Evolutionary conservation across 1,140 invertebrate species (phyloP).

Genomic region (Chionoecetes opilio): DNA sequence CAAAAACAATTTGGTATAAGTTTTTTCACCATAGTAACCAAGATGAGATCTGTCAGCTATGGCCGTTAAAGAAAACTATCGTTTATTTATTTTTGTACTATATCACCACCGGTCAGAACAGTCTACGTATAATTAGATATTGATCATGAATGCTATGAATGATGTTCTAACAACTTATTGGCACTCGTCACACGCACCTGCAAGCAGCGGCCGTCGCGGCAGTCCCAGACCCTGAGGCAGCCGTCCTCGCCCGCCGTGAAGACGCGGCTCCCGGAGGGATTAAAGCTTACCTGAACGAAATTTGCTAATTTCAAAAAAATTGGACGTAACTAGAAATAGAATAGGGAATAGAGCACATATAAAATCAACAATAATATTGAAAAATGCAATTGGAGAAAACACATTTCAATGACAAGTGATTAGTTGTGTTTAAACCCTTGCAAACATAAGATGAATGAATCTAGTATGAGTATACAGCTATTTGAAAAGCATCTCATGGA

Average conservation of each 20-base stretch:
- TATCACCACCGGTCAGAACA: neutral
- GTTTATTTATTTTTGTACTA: neutral
- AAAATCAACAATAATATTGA: too few species aligned
- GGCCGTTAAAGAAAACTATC: neutral
- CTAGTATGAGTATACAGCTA: neutral
- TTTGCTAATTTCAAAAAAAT: too few species aligned
- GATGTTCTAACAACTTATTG: too few species aligned
- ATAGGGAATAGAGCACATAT: too few species aligned
- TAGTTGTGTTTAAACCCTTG: too few species aligned
- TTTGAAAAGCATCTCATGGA: neutral
- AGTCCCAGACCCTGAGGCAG: conserved; percentile 63
- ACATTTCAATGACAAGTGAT: too few species aligned
- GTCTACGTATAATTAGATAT: neutral
- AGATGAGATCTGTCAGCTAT: neutral
- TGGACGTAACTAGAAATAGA: too few species aligned
- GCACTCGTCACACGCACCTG: conserved; percentile 2
- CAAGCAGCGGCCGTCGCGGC: conserved; percentile 47
- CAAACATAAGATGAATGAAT: too few species aligned
- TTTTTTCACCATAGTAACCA: neutral
- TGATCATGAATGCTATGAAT: neutral
- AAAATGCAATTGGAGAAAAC: too few species aligned
- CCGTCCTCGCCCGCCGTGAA: conserved; percentile 71
- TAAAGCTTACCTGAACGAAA: conserved; percentile 56
- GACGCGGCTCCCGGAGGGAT: conserved; percentile 61
- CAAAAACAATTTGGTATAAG: neutral